Percentiles rank a stretch among this genome's conserved stretches.
phyloP scores from a whole-genome alignment of 2,797 vertebrate species.

The Tachyglossus aculeatus region DNA sequence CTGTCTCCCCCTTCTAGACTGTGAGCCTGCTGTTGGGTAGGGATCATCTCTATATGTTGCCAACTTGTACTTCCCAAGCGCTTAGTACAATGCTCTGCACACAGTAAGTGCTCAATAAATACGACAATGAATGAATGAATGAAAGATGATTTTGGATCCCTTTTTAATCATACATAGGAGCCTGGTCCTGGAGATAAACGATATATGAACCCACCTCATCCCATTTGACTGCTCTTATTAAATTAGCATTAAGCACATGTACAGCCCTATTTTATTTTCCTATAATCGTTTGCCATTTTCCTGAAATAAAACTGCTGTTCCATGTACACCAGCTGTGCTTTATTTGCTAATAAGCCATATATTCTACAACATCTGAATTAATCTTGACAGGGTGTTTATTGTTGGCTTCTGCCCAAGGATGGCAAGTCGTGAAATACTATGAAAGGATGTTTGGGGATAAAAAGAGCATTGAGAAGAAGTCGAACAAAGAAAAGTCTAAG shows the following conservation, averaged over 20 bases:
- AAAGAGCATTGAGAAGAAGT: background rate
- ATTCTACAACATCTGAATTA: background rate
- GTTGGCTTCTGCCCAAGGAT: background rate
- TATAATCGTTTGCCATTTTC: background rate
- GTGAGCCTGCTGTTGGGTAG: no score
- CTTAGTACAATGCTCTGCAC: no score
- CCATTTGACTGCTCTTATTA: background rate
- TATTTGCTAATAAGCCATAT: background rate
- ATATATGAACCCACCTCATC: background rate
- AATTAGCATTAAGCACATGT: slow-evolving; percentile 1
- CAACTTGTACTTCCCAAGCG: no score
- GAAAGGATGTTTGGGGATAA: background rate
- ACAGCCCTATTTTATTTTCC: background rate
- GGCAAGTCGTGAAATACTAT: background rate
- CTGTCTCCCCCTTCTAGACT: no score
- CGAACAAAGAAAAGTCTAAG: no score
- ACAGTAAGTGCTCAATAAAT: no score
- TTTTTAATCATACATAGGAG: no score
- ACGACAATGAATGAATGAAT: no score
- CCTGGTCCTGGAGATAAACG: no score
- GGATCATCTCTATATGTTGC: no score
- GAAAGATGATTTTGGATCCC: no score
- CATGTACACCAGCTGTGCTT: background rate
- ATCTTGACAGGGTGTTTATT: slow-evolving; percentile 10
- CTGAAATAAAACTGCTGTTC: background rate